Conservation (phyloP, 1,140 invertebrate species). For the Zaprionus camerounensis region DNA sequence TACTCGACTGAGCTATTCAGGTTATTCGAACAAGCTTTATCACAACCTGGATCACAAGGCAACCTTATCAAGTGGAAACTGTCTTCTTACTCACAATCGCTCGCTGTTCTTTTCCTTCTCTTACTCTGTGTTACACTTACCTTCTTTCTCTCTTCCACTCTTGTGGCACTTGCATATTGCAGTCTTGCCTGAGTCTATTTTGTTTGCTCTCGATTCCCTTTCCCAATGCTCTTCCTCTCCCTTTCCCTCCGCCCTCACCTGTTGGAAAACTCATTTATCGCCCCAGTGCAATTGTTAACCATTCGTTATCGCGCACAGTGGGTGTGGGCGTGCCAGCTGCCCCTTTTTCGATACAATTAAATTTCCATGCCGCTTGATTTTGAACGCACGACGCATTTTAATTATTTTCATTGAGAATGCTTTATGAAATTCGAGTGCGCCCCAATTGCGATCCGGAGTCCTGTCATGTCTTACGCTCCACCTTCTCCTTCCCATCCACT, state of each 20-base stretch:
- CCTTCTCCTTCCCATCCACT: slow-evolving; percentile 12
- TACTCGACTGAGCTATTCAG: neutral
- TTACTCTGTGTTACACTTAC: neutral
- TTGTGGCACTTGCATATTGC: slow-evolving; percentile 35
- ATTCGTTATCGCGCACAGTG: slow-evolving; percentile 30
- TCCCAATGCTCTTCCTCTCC: slow-evolving; percentile 10
- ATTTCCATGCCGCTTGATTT: slow-evolving; percentile 81
- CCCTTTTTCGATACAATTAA: slow-evolving; percentile 73
- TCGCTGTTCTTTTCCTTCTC: neutral
- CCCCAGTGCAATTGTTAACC: slow-evolving; percentile 46
- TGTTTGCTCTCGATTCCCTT: slow-evolving; percentile 13
- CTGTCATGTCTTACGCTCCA: slow-evolving; percentile 27
- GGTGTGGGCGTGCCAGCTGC: neutral
- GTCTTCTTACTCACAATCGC: neutral
- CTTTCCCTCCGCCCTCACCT: slow-evolving; percentile 18
- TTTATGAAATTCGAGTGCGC: slow-evolving; percentile 74
- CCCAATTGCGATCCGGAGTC: slow-evolving; percentile 44
- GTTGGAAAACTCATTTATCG: slow-evolving; percentile 52
- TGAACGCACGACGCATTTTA: slow-evolving; percentile 79
- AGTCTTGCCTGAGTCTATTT: slow-evolving; percentile 8
- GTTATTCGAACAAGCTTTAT: neutral
- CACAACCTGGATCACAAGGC: neutral
- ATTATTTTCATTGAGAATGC: slow-evolving; percentile 78
- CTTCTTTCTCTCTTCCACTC: slow-evolving; percentile 5
- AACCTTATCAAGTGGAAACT: neutral